Evolutionary conservation across 2,797 vertebrate species (phyloP), one percentile per base, ranked within the genome.

Genomic region (Smutsia gigantea): DNA sequence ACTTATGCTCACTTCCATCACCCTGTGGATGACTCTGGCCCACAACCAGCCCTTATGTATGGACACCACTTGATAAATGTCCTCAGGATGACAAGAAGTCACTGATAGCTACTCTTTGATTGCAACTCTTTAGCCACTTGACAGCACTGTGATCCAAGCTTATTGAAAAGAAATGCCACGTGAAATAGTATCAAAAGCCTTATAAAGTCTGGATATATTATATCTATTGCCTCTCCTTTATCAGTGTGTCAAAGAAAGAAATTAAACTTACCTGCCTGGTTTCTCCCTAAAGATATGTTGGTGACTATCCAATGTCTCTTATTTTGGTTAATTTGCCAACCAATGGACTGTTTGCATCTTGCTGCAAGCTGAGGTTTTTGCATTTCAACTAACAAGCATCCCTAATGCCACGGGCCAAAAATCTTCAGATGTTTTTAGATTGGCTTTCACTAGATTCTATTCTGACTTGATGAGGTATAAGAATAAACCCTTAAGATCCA

Each of bases 71-170:
- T 96, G 97, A 97, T 90, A 88, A 94, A 96, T 79, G 87, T 87
- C 63, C 94, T 93, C 78, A 8, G 61, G 71, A 68, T 95, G 91
- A 93, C 94, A 93, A 51, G 91, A 92, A 95, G 94, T 96, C 97
- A 94, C 77, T 86, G 96, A 96, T 75, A 95, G 95, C 92, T 89
- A 17, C 57, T 88, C 72, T 90, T 92, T 94, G 95, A 96, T 97
- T 92, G 95, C 68, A 31, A 51, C 94, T 94, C 57, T 92, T 96
- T 87, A 90, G 90, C 84, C 96, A 93, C 75, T 96, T 96, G 97
- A 96, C 95, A 96, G 85, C 42, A 18, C 31, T 46, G 85, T 83
- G 94, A 94, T 71, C 84, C 77, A 46, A 88, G 81, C 61, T 81
- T 63, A 88, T 66, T 90, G 94, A 71, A 84, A 96, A 92, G 95